Conservation (phyloP, 2,888 invertebrate genomes). For the Platycheirus albimanus region DNA sequence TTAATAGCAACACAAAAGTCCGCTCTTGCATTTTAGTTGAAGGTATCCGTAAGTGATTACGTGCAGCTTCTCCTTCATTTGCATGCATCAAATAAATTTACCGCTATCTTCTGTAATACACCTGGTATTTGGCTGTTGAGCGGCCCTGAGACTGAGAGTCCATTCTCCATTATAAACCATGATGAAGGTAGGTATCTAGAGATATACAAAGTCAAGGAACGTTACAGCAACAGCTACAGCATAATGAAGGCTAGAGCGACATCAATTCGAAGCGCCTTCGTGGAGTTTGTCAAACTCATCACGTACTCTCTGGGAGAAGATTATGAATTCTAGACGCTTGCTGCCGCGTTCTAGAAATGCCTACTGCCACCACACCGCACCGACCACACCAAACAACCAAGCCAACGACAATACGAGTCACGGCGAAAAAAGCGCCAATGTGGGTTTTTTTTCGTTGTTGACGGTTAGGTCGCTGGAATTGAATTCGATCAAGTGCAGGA, state of each 20-base stretch:
- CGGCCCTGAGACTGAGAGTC: slow-evolving; percentile 40
- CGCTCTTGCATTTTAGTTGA: slow-evolving; percentile 30
- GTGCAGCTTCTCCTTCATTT: slow-evolving; percentile 69
- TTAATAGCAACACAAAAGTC: slow-evolving; percentile 28
- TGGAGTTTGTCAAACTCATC: slow-evolving; percentile 65
- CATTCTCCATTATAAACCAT: slow-evolving; percentile 32
- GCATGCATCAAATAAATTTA: slow-evolving; percentile 57
- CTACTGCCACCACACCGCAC: slow-evolving; percentile 22
- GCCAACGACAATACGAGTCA: no score
- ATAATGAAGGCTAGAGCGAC: neutral
- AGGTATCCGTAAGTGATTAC: slow-evolving; percentile 46
- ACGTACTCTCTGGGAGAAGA: slow-evolving; percentile 60
- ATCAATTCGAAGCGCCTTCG: slow-evolving; percentile 59
- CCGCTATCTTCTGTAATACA: slow-evolving; percentile 53
- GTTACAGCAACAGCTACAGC: slow-evolving; percentile 48
- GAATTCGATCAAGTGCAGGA: slow-evolving; percentile 74
- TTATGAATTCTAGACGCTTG: slow-evolving; percentile 69
- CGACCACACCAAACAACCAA: neutral
- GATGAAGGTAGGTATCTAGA: neutral
- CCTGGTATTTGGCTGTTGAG: slow-evolving; percentile 37
- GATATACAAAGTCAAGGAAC: slow-evolving; percentile 42
- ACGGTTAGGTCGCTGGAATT: slow-evolving; percentile 62
- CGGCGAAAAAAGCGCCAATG: slow-evolving; percentile 54
- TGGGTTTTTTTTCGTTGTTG: slow-evolving; percentile 44
- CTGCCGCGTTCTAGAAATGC: slow-evolving; percentile 55